Evolutionary conservation across 2,888 invertebrate species (phyloP), one percentile per base, ranked within the genome.

Genomic region (Empis livida): DNA sequence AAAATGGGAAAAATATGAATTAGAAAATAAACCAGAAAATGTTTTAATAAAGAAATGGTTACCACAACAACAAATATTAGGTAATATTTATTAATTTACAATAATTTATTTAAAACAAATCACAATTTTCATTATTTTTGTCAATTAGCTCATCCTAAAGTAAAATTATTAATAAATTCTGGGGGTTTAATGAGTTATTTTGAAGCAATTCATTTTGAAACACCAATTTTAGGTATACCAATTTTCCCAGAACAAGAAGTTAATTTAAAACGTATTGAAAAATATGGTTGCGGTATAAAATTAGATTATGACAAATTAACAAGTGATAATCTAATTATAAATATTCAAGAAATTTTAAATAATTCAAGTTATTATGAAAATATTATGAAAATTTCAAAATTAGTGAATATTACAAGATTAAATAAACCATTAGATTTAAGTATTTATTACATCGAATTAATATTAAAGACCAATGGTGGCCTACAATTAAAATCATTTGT

Each of bases 161-260:
- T 76, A 1, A 72, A 70, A 53, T 57, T 74, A 1, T 78, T 79
- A 52, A 73, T 80, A 49, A 76, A 75, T 10, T 75, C 78, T 55
- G 78, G 76, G 27, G 79, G 78, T 1, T 63, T 75, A 42, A 67
- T 78, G 55, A 75, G 76, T 50, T 64, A 72, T 11, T 73, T 73
- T 51, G 79, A 79, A 59, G 68, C 77, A 0, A 65, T 75, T 20
- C 64, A 70, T 49, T 65, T 68, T 37, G 67, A 64, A 20, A 72
- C 71, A 35, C 73, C 75, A 3, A 63, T 76, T 44, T 58, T 77
- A 44, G 72, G 73, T 38, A 67, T 77, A 51, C 76, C 76, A 32
- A 62, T 76, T 23, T 66, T 70, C 37, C 68, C 70, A 17, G 76
- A 76, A 52, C 76, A 76, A 54, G 60, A 66, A 43, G 62, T 67